These are phyloP conservation scores for Nettapus auritus DNA, from an alignment of 2,113 vertebrate species.

Conservation along the genomic window DNA sequence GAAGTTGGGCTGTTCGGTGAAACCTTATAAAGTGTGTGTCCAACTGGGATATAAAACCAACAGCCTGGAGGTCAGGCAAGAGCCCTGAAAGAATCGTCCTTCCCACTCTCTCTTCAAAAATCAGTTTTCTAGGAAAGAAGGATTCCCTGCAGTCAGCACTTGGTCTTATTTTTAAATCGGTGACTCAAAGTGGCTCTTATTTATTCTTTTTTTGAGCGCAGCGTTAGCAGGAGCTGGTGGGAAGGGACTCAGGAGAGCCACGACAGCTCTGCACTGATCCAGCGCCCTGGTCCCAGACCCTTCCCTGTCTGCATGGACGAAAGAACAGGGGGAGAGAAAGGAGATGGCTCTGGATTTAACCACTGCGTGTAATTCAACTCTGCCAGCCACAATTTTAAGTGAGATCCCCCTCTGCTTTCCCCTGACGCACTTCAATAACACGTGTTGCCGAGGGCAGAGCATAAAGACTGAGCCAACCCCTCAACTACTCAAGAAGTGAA, in stretches of 20 bases:
- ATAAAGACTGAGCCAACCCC: background rate
- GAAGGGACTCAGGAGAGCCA: background rate
- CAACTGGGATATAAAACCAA: background rate
- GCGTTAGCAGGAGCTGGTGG: background rate
- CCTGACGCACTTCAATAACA: background rate
- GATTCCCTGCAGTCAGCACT: background rate
- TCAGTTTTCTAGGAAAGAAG: background rate
- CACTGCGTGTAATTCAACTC: background rate
- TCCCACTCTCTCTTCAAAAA: background rate
- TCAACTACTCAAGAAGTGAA: background rate
- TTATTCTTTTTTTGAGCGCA: background rate
- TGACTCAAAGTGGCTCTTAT: background rate
- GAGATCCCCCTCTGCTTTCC: background rate
- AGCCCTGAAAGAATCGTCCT: background rate
- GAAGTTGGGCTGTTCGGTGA: background rate
- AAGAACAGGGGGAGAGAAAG: background rate
- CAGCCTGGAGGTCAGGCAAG: background rate
- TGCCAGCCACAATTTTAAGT: background rate
- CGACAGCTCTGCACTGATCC: fast-evolving
- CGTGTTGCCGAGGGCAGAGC: background rate
- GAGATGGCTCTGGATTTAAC: background rate
- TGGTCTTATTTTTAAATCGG: background rate
- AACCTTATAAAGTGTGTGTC: background rate
- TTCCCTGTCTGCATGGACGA: background rate
- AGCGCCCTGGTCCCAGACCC: background rate